Percentiles rank a stretch among this genome's conserved stretches.
Conservation (phyloP, 53 echinoderm and acorn worm genomes). For the Apostichopus leukothele region DNA sequence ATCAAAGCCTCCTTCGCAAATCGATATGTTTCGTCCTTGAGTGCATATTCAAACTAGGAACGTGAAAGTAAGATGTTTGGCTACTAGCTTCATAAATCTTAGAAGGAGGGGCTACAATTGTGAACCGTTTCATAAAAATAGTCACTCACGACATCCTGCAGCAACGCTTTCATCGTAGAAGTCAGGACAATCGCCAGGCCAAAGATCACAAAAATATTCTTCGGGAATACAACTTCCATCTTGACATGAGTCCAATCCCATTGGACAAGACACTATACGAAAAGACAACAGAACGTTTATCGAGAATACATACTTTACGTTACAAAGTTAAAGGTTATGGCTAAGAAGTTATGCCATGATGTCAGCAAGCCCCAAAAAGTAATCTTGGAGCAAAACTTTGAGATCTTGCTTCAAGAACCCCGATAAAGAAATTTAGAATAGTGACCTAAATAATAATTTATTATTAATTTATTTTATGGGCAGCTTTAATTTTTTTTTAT, state of each 20-base stretch:
- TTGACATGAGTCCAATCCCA: slow-evolving; percentile 30
- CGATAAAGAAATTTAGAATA: no score
- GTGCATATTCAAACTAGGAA: no score
- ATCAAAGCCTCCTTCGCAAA: no score
- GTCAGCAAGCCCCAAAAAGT: not conserved
- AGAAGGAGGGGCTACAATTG: not conserved
- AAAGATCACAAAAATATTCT: slow-evolving; percentile 49
- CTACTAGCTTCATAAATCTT: not conserved
- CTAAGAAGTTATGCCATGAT: not conserved
- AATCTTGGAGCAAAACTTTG: not conserved
- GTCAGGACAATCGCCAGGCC: slow-evolving; percentile 51
- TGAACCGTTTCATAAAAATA: not conserved
- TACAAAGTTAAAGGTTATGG: no score
- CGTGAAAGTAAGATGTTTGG: no score
- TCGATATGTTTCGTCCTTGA: no score
- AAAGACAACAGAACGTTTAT: not conserved
- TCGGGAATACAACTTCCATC: slow-evolving; percentile 47
- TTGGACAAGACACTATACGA: slow-evolving; percentile 5
- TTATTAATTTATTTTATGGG: no score
- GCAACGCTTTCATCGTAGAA: slow-evolving; percentile 58
- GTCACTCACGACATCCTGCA: slow-evolving; percentile 56
- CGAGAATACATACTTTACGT: not conserved
- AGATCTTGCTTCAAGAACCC: not conserved
- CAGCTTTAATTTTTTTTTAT: no score
- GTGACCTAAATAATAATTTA: no score